Base-by-base conservation (phyloP, 2,113 vertebrate genomes). In the Pagrus major region DNA sequence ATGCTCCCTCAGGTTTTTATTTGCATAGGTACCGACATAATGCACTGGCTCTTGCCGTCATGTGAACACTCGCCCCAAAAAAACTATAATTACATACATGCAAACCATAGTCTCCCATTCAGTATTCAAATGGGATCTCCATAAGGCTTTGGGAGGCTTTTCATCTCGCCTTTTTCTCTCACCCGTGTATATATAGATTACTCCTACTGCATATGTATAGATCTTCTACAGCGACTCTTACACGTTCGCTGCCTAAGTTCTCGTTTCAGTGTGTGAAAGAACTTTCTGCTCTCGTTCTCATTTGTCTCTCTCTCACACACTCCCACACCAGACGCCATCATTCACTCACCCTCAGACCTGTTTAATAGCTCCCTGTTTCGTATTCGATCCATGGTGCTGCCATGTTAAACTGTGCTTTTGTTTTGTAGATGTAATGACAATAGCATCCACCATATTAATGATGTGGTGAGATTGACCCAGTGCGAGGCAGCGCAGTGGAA, bases 401-500 rank as follows among this genome's bases (percentile, higher is more conserved):
- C 71, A 23, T 75, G 81, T 86, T 87, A 66, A 78, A 80, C 70
- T 44, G 67, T 41, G 86, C 80, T 84, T 84, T 89, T 90, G 80
- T 88, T 87, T 89, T 69, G 76, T 68, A 82, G 80, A 89, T 90
- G 84, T 84, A 84, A 90, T 80, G 77, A 83, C 89, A 84, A 76
- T 77, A 58, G 83, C 75, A 79, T 86, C 83, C 61, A 46, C 69
- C 58, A 66, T 88, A 75, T 90, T 88, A 91, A 91, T 87, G 91
- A 88, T 80, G 76, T 61, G 79, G 47, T 77, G 80, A 86, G 89
- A 89, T 82, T 84, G 83, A 89, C 81, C 88, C 84, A 84, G 79
- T 72, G 79, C 25, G 31, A 85, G 61, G 71, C 91, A 88, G 71
- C 51, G 71, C 79, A 76, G 80, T 90, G 91, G 90, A 93, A 93